Conservation (phyloP, 2,888 invertebrate genomes). For the Alviniconcha strummeri region DNA sequence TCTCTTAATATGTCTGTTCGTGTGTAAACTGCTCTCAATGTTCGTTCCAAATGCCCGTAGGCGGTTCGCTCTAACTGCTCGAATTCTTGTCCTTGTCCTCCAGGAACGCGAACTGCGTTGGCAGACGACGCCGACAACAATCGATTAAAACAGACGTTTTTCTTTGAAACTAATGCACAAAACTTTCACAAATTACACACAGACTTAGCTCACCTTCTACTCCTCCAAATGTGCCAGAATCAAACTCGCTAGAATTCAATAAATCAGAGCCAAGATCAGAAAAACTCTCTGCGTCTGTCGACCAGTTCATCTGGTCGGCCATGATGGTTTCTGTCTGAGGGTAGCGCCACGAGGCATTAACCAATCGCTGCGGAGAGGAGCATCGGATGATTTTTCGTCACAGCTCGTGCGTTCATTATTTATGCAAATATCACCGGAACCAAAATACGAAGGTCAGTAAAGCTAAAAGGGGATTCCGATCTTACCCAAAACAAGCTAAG, state of each 20-base stretch:
- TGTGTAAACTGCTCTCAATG: too few species aligned
- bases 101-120: too few species aligned
- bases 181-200: neutral
- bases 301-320: conserved; percentile 55
- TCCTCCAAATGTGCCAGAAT: conserved; percentile 54
- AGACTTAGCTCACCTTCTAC: conserved; percentile 65
- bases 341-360: conserved; percentile 58
- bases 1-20: too few species aligned
- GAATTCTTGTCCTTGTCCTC: too few species aligned
- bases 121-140: neutral
- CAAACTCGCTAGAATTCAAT: conserved; percentile 54
- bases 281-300: conserved; percentile 54
- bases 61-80: too few species aligned
- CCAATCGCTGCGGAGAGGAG: conserved; percentile 54
- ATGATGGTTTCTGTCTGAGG: conserved; percentile 45
- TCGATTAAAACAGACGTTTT: neutral
- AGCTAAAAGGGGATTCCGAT: too few species aligned
- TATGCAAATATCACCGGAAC: conserved; percentile 23
- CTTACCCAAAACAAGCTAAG: too few species aligned
- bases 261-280: conserved; percentile 59
- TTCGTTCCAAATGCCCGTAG: too few species aligned
- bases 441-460: neutral
- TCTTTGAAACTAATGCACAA: neutral
- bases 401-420: conserved; percentile 21
- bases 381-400: conserved; percentile 66